Evolutionary conservation across 2,113 vertebrate genomes (phyloP).

Genomic region (Pseudonaja textilis): DNA sequence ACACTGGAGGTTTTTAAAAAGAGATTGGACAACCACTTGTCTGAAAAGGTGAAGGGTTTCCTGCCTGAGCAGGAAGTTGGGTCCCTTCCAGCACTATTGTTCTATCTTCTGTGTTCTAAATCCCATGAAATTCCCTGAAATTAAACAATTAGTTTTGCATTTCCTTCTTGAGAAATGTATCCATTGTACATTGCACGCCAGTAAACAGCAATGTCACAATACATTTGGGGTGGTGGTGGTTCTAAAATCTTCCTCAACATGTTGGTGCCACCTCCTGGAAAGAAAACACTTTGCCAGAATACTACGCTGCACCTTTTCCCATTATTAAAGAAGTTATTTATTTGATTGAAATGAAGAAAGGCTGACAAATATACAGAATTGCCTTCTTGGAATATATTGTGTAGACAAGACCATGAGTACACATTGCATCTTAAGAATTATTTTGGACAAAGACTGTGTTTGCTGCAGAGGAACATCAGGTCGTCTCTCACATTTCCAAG

Average conservation of each 20-base stretch:
- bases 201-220: too few relatives aligned
- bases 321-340: conserved; percentile 16
- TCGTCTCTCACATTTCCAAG: background rate
- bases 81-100: background rate
- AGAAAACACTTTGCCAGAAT: background rate
- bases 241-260: conserved; percentile 37
- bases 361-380: background rate
- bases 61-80: background rate
- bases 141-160: conserved; percentile 3
- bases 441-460: background rate
- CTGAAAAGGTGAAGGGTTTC: background rate
- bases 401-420: background rate
- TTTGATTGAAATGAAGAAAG: background rate
- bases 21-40: too few relatives aligned
- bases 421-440: background rate
- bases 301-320: background rate
- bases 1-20: too few relatives aligned
- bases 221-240: background rate
- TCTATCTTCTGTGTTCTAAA: background rate
- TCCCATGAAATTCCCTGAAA: conserved; percentile 14
- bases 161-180: background rate
- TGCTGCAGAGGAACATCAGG: background rate
- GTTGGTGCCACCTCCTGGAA: conserved; percentile 57
- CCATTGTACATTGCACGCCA: background rate
- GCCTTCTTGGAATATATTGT: background rate